phyloP scores from a whole-genome alignment of 1,140 invertebrate genomes.

The Drosophila repleta region DNA sequence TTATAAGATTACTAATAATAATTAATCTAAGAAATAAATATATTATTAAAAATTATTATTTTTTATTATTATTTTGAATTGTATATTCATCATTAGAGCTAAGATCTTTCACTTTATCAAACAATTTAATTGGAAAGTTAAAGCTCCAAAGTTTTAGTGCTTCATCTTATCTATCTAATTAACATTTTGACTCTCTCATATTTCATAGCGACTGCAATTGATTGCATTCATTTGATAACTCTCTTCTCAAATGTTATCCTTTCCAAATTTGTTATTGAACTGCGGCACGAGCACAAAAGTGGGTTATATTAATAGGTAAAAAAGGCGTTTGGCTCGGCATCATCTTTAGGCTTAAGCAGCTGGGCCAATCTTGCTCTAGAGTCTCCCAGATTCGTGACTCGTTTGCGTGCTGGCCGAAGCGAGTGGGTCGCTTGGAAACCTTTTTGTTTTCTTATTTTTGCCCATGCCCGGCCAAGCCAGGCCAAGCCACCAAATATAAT shows the following conservation, averaged over 20 bases:
- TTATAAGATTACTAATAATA: too few relatives aligned
- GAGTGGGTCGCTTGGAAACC: conserved; percentile 47
- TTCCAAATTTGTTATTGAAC: conserved; percentile 42
- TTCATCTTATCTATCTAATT: conserved; percentile 8
- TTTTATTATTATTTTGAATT: too few relatives aligned
- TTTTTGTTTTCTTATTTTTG: conserved; percentile 23
- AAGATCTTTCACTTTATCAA: too few relatives aligned
- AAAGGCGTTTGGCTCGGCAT: conserved; percentile 47
- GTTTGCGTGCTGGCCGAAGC: conserved; percentile 64
- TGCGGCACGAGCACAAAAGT: conserved; percentile 56
- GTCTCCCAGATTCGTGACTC: conserved; percentile 55
- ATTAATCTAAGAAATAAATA: too few relatives aligned
- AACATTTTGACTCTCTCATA: conserved; percentile 17
- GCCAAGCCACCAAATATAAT: conserved; percentile 57
- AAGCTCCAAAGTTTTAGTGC: conserved; percentile 5
- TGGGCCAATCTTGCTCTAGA: conserved; percentile 39
- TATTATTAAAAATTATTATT: too few relatives aligned
- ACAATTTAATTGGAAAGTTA: too few relatives aligned
- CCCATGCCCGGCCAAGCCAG: not conserved
- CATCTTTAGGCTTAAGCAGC: conserved; percentile 53
- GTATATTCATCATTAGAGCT: too few relatives aligned
- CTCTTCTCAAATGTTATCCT: conserved; percentile 14
- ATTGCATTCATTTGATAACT: conserved; percentile 22
- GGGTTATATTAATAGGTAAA: conserved; percentile 70
- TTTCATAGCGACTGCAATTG: conserved; percentile 11